Percentiles rank a stretch among this genome's conserved stretches.
Conservation (phyloP, 2,888 invertebrate genomes). For the Sialis fuliginosa region DNA sequence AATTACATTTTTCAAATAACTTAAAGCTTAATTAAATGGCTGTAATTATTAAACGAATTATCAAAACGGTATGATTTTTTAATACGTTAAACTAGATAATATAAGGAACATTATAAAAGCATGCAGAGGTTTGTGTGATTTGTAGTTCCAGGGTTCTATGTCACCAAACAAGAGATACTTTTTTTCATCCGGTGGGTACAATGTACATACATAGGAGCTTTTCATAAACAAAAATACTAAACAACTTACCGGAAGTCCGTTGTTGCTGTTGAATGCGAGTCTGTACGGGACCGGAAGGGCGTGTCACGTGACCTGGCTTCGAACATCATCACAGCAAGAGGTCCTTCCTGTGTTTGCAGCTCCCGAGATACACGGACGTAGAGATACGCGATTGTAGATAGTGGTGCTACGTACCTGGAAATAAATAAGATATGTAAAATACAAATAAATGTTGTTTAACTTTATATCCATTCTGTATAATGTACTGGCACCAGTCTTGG, state of each 20-base stretch:
- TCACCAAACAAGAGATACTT: neutral
- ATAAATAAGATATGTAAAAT: neutral
- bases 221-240: too few species aligned
- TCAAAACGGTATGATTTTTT: too few species aligned
- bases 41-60: too few species aligned
- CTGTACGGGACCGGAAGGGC: slow-evolving; percentile 11
- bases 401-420: slow-evolving; percentile 35
- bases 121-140: neutral
- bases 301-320: slow-evolving; percentile 26
- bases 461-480: too few species aligned
- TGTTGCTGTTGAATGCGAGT: slow-evolving; percentile 21
- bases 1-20: too few species aligned
- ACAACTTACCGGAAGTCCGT: slow-evolving; percentile 18
- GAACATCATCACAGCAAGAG: slow-evolving; percentile 35
- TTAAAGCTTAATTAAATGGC: too few species aligned
- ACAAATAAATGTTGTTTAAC: too few species aligned
- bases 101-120: neutral
- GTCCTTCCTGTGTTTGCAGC: slow-evolving; percentile 33
- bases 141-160: neutral
- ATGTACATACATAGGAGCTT: too few species aligned
- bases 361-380: slow-evolving; percentile 46
- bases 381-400: slow-evolving; percentile 41
- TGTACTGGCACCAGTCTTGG: too few species aligned
- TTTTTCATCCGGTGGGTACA: too few species aligned
- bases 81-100: neutral